phyloP scores from a whole-genome alignment of 2,797 vertebrate genomes.

The Vultur gryphus region DNA sequence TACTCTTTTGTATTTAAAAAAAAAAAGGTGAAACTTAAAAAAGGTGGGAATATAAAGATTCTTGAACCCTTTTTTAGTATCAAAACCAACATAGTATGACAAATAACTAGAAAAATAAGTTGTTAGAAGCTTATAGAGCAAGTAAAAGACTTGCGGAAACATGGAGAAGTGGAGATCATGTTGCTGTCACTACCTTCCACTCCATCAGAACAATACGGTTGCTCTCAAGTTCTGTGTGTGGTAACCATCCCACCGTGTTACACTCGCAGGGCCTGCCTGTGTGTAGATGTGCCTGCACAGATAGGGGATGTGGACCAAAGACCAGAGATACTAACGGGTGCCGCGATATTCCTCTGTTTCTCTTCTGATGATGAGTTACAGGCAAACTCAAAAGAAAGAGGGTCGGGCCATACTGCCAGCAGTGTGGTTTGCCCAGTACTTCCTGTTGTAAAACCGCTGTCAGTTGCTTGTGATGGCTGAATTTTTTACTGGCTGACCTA shows the following conservation, averaged over 20 bases:
- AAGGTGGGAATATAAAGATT: neutral
- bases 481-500: neutral
- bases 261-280: neutral
- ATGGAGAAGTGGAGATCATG: rapidly evolving
- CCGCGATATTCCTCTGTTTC: neutral
- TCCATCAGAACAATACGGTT: rapidly evolving
- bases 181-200: neutral
- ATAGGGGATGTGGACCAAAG: neutral
- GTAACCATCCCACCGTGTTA: rapidly evolving
- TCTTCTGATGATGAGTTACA: neutral
- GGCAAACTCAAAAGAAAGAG: neutral
- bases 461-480: neutral
- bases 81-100: neutral
- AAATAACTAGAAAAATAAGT: neutral
- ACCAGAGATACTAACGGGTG: neutral
- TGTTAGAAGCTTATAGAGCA: neutral
- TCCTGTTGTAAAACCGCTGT: neutral
- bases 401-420: neutral
- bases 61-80: neutral
- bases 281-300: rapidly evolving
- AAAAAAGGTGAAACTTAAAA: neutral
- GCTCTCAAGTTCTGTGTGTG: neutral
- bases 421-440: neutral
- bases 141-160: neutral
- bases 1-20: neutral